Base-by-base conservation (phyloP, 1,140 invertebrate genomes). In the Parasteatoda tepidariorum region DNA sequence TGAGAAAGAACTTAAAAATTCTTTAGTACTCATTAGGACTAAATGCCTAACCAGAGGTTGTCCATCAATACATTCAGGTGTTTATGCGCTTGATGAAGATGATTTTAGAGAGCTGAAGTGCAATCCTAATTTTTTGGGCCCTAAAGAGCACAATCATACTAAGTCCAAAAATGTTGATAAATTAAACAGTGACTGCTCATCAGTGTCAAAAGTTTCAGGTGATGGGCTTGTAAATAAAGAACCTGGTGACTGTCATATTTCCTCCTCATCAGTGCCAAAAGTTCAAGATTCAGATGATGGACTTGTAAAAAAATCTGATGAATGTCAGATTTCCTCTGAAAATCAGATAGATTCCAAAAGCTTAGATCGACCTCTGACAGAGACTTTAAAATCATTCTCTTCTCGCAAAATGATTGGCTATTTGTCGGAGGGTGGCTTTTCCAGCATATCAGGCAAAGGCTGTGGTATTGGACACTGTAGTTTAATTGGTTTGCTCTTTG, bases 351-450 rank as follows among this genome's bases (percentile, higher is more conserved):
- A 48, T 11, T 1, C 5, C 2, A 67, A 67, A 67, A 22, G 38
- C 15, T 61, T 84, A 28, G 38, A 70, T 9, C 59, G 67, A 34
- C 82, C 70, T 34, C 2, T 76, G 54, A 26, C 71, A 9, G 11
- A 76, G 9, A 78, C 28, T 54, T 54, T 84, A 24, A 33, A 76
- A n/a, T 54, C 15, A 0, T 31, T 11, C 18, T 84, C 28, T 57
- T 34, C 38, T 71, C 71, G 83, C 15, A 48, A 79, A 79, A 79
- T 79, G 30, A 84, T 84, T 55, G 83, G 83, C 26, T 84, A 64
- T 55, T 18, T 84, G 3, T 76, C 74, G 28, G 57, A 64, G 70
- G 83, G 83, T n/a, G 59, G 68, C 4, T 84, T 55, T 73, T 79
- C 66, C 18, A 59, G 34, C 68, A 2, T 73, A 11, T 3, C 18